phyloP scores from a whole-genome alignment of 2,888 invertebrate species.

The Poecilus cupreus region DNA sequence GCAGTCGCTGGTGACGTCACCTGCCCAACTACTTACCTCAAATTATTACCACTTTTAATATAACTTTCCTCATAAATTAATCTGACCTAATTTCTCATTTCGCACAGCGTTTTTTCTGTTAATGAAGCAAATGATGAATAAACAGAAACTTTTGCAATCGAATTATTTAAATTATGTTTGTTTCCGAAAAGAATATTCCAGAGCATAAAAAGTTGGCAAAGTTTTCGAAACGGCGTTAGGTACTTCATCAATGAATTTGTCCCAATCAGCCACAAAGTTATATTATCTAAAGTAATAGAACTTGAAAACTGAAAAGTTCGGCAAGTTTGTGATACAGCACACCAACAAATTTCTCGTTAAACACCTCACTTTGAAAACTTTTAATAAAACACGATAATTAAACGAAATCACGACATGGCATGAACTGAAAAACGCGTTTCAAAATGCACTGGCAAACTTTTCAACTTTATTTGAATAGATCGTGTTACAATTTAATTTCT shows the following conservation, averaged over 20 bases:
- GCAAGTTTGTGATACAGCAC: not conserved
- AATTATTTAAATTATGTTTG: constrained; percentile 32
- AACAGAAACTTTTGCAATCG: not conserved
- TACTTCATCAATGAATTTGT: constrained; percentile 9
- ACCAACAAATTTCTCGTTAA: too few species aligned
- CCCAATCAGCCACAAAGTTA: not conserved
- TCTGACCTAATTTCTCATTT: too few species aligned
- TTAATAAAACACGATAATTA: constrained; percentile 8
- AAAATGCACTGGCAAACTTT: not conserved
- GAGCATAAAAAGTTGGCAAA: not conserved
- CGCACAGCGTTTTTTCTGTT: not conserved
- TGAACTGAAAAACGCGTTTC: not conserved
- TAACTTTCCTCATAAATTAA: not conserved
- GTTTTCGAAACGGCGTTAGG: not conserved
- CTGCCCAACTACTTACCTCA: not conserved
- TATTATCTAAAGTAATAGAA: not conserved
- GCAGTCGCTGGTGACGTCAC: not conserved
- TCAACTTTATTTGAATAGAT: constrained; percentile 1
- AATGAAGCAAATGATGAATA: constrained; percentile 18
- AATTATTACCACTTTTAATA: not conserved
- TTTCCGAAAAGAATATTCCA: not conserved
- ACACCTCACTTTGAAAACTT: not conserved
- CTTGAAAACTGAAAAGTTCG: not conserved
- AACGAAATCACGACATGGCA: not conserved
- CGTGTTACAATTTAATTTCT: constrained; percentile 19